phyloP scores from a whole-genome alignment of 2,888 invertebrate species.

The Cheilosia pagana region DNA sequence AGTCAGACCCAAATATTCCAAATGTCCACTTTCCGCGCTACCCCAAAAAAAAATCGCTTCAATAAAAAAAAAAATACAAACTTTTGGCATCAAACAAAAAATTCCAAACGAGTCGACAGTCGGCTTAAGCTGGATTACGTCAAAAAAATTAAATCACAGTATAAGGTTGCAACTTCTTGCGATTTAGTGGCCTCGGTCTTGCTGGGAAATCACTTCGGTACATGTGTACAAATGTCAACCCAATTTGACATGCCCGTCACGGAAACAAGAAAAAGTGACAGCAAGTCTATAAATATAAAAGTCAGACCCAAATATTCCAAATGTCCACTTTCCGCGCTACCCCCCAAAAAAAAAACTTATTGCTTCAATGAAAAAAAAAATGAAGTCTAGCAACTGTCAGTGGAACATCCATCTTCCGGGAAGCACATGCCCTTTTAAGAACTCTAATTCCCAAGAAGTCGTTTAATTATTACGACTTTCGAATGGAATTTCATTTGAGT shows the following conservation, averaged over 20 bases:
- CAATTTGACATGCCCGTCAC: background rate
- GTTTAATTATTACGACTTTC: conserved; percentile 64
- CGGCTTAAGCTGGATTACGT: no score
- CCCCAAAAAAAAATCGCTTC: background rate
- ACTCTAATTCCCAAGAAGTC: conserved; percentile 47
- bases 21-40: no score
- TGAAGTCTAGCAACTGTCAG: background rate
- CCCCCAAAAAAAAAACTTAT: background rate
- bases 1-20: no score
- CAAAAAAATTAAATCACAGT: no score
- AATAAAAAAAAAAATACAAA: background rate
- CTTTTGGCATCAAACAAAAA: no score
- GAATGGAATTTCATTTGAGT: conserved; percentile 58
- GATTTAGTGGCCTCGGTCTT: no score
- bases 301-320: no score
- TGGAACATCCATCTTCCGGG: background rate
- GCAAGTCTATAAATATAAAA: background rate
- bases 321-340: no score
- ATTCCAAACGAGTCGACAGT: no score
- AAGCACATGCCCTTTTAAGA: conserved; percentile 8
- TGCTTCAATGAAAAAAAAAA: background rate
- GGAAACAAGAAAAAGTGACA: background rate
- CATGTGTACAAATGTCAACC: background rate
- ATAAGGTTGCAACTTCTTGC: no score
- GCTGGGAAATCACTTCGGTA: no score